These are phyloP conservation scores for Bruchidius siliquastri DNA, from an alignment of 2,888 invertebrate genomes.

Conservation along the genomic window DNA sequence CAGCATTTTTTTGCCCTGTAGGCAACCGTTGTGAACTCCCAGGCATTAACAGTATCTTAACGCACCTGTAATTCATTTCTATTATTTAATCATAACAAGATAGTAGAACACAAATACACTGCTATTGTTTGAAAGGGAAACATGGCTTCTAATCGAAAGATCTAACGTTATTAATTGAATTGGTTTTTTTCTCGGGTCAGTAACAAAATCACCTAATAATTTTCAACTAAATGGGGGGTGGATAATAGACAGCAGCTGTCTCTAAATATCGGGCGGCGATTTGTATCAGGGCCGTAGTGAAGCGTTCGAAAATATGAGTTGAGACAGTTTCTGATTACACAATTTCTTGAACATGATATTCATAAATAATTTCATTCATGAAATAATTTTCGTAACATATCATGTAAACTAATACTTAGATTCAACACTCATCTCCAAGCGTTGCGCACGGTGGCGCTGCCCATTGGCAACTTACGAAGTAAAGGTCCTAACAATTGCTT, in stretches of 20 bases:
- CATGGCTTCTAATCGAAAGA: neutral
- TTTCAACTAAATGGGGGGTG: constrained; percentile 32
- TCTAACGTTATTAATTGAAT: constrained; percentile 14
- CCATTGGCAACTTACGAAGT: too few relatives aligned
- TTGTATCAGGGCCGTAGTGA: constrained; percentile 5
- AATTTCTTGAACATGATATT: too few relatives aligned
- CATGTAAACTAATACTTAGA: too few relatives aligned
- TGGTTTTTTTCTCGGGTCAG: constrained; percentile 18
- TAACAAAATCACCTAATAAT: constrained; percentile 32
- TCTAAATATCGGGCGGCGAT: constrained; percentile 14
- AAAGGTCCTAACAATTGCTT: too few relatives aligned
- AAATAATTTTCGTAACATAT: too few relatives aligned
- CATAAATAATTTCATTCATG: too few relatives aligned
- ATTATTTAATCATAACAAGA: neutral
- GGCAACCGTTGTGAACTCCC: neutral
- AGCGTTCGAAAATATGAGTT: neutral
- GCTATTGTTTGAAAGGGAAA: neutral
- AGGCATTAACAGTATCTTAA: neutral
- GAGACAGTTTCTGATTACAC: too few relatives aligned
- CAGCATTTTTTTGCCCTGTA: neutral
- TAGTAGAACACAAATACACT: neutral
- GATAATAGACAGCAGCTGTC: neutral
- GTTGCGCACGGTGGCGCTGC: too few relatives aligned
- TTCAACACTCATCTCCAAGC: too few relatives aligned
- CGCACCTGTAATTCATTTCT: neutral